These are phyloP conservation scores for Diorhabda sublineata DNA, from an alignment of 1,140 invertebrate species.

Conservation along the genomic window DNA sequence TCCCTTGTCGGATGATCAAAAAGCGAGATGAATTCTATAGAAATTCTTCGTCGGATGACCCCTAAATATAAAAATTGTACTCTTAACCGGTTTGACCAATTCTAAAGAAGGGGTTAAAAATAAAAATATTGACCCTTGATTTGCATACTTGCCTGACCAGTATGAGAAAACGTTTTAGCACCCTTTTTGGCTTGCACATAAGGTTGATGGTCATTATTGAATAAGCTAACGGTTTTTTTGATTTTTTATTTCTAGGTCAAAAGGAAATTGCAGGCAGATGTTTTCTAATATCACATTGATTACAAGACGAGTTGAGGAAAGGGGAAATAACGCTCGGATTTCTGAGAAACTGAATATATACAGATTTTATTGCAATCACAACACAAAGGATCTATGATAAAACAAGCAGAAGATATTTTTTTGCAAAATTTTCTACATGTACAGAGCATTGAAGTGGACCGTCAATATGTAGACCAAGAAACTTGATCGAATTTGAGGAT, in stretches of 20 bases:
- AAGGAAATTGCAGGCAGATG: not conserved
- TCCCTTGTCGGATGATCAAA: not conserved
- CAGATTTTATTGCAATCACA: too few relatives aligned
- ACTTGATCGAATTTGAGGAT: too few relatives aligned
- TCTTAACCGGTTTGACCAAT: conserved; percentile 22
- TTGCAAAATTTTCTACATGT: too few relatives aligned
- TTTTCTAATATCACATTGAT: not conserved
- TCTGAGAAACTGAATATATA: too few relatives aligned
- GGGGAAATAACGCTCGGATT: too few relatives aligned
- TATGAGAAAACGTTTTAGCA: conserved; percentile 12
- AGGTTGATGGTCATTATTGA: conserved; percentile 6
- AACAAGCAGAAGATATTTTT: too few relatives aligned
- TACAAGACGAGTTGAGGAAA: too few relatives aligned
- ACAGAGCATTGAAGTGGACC: too few relatives aligned
- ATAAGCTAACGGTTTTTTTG: conserved; percentile 16
- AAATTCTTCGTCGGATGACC: conserved; percentile 16
- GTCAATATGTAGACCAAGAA: too few relatives aligned
- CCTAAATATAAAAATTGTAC: conserved; percentile 21
- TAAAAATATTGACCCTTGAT: conserved; percentile 22
- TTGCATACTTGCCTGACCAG: conserved; percentile 23
- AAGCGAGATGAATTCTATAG: conserved; percentile 10
- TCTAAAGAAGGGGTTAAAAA: conserved; percentile 17
- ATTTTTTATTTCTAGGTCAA: conserved; percentile 6
- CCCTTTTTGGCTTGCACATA: not conserved
- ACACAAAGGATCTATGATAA: too few relatives aligned